Base-by-base conservation (phyloP, 1,140 invertebrate genomes). In the Diorhabda carinulata region DNA sequence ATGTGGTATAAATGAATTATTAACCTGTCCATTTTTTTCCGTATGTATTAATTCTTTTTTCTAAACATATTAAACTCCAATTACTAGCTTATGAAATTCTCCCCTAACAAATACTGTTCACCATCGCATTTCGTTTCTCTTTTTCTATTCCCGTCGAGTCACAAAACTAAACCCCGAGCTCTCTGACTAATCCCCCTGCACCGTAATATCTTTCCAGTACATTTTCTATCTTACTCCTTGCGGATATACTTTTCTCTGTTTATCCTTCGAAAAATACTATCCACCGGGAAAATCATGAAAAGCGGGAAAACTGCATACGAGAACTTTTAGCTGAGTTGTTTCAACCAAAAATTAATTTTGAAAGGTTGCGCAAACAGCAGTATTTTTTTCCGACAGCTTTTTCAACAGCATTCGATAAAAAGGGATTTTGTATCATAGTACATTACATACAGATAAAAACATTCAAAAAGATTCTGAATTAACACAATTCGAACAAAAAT, bases 61-160 rank as follows among this genome's bases (percentile, higher is more conserved):
- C 47, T 4, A 52, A n/a, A 8, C 47, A 52, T 52, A 52, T 52
- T 52, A 52, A 52, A 52, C n/a, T n/a, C 47, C 47, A 52, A 52
- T 52, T 52, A 52, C 47, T 52, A 52, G n/a, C 47, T 52, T 52
- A 52, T 52, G 47, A 52, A 52, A 52, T n/a, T 52, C 47, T 52
- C 3, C 47, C 47, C 47, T 4, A 52, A n/a, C 47, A 52, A 52
- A 52, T 52, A 52, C 47, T n/a, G n/a, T 52, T n/a, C 47, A 52
- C 47, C n/a, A 52, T 52, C 47, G 3, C n/a, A 52, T 52, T 6
- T n/a, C 47, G 47, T 52, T 8, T n/a, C 6, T 52, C 47, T 52
- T 52, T 52, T 52, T 52, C 47, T 52, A 6, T n/a, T 52, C 47
- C 47, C 47, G n/a, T 52, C 47, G 47, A 52, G 6, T 52, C 6